A percentile compares a stretch with the other conserved stretches of the same genome.
Evolutionary conservation across 2,797 vertebrate species (phyloP).

Genomic region (Lepus oiostolus): DNA sequence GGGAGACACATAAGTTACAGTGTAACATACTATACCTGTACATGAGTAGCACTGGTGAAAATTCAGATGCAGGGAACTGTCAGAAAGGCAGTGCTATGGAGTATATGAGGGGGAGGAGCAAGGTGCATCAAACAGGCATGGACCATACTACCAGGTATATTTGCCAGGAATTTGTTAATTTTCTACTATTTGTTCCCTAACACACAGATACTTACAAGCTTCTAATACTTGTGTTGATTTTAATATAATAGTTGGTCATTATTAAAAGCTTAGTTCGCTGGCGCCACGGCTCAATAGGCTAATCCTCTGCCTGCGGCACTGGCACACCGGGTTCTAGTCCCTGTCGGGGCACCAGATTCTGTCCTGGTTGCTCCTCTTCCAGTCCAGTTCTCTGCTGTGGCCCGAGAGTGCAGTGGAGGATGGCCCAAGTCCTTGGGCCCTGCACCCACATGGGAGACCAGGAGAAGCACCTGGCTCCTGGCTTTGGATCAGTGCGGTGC

Average conservation of each 20-base stretch:
- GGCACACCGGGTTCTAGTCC: too few relatives aligned
- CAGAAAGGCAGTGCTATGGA: not conserved
- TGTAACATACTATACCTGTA: not conserved
- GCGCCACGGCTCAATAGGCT: too few relatives aligned
- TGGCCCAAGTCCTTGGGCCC: too few relatives aligned
- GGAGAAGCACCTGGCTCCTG: too few relatives aligned
- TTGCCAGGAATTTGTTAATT: constrained; percentile 17
- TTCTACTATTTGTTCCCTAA: not conserved
- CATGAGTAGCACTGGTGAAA: not conserved
- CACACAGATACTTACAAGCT: not conserved
- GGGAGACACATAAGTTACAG: not conserved
- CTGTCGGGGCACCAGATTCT: too few relatives aligned
- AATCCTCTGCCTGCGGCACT: too few relatives aligned
- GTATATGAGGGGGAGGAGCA: not conserved
- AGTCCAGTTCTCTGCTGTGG: too few relatives aligned
- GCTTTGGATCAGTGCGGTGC: too few relatives aligned
- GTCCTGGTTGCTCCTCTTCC: too few relatives aligned
- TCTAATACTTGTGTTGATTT: not conserved
- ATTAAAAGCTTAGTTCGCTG: not conserved
- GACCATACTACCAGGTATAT: not conserved
- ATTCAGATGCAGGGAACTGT: not conserved
- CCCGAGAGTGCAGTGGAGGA: too few relatives aligned
- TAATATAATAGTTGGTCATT: constrained; percentile 4
- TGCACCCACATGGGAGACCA: too few relatives aligned
- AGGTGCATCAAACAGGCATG: not conserved